phyloP scores from a whole-genome alignment of 92 coral and sea anemone genomes.

The Bergia puertoricense region DNA sequence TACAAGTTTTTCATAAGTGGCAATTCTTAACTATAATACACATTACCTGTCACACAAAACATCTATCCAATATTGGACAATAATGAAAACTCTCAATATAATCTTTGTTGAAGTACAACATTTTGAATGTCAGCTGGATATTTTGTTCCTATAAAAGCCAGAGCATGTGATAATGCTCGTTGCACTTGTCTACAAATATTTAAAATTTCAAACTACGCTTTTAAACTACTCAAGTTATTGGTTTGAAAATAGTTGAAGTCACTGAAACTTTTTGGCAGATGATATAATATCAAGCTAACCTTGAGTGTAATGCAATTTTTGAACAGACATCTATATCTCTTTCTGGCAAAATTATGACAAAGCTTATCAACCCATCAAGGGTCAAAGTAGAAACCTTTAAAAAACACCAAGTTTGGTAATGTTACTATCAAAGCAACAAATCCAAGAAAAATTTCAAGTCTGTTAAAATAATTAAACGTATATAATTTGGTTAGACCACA shows the following conservation, averaged over 20 bases:
- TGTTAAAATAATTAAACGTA: background rate
- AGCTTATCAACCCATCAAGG: background rate
- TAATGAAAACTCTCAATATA: background rate
- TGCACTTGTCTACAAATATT: background rate
- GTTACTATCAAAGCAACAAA: background rate
- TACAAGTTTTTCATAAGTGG: too few species aligned
- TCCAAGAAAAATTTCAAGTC: background rate
- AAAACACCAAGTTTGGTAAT: background rate
- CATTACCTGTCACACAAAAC: background rate
- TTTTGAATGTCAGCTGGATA: background rate
- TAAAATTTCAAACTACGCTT: slow-evolving; percentile 1
- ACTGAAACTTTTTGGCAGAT: background rate
- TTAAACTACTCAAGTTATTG: background rate
- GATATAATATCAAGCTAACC: background rate
- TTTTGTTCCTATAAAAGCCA: background rate
- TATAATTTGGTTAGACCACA: background rate
- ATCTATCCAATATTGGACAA: too few species aligned
- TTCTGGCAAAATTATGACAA: background rate
- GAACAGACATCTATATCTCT: background rate
- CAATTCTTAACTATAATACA: background rate
- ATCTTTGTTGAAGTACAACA: too few species aligned
- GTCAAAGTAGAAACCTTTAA: background rate
- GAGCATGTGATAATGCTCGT: background rate
- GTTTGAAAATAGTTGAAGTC: background rate
- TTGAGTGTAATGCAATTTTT: background rate